These are phyloP conservation scores for Caenorhabditis wallacei DNA, from an alignment of 2,888 invertebrate species.

Conservation along the genomic window DNA sequence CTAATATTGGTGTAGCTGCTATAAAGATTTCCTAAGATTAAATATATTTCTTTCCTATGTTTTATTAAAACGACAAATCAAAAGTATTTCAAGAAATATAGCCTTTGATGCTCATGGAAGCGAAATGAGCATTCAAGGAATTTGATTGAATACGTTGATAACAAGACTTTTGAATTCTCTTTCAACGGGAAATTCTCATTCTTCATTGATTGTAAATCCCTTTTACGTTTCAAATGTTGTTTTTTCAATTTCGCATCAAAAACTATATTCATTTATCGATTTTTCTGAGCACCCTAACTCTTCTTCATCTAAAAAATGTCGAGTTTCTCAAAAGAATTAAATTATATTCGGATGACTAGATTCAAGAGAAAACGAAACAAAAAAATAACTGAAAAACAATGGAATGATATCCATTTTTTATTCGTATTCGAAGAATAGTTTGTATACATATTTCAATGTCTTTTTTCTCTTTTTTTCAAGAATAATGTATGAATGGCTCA, in stretches of 20 bases:
- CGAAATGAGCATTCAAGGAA: neutral
- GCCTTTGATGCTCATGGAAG: neutral
- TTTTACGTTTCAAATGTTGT: no score
- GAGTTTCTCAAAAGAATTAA: conserved; percentile 10
- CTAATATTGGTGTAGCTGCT: no score
- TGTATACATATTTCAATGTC: conserved; percentile 14
- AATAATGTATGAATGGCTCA: conserved; percentile 61
- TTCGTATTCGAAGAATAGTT: conserved; percentile 1
- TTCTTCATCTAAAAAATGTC: neutral
- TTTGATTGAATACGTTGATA: neutral
- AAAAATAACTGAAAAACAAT: conserved; percentile 23
- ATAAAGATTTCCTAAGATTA: no score
- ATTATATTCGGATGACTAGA: conserved; percentile 32
- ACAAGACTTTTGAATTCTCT: neutral
- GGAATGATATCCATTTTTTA: conserved; percentile 25
- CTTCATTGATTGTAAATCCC: no score
- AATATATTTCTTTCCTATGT: no score
- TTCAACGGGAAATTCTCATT: no score
- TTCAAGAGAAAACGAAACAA: conserved; percentile 2
- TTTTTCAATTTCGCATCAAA: no score
- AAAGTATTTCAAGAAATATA: no score
- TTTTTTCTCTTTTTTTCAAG: conserved; percentile 20
- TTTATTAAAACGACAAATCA: no score
- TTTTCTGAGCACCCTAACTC: neutral
- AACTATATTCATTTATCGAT: no score